Percentiles rank a stretch among this genome's conserved stretches.
Evolutionary conservation across 2,888 invertebrate genomes (phyloP).

Genomic region (Amaurobius ferox): DNA sequence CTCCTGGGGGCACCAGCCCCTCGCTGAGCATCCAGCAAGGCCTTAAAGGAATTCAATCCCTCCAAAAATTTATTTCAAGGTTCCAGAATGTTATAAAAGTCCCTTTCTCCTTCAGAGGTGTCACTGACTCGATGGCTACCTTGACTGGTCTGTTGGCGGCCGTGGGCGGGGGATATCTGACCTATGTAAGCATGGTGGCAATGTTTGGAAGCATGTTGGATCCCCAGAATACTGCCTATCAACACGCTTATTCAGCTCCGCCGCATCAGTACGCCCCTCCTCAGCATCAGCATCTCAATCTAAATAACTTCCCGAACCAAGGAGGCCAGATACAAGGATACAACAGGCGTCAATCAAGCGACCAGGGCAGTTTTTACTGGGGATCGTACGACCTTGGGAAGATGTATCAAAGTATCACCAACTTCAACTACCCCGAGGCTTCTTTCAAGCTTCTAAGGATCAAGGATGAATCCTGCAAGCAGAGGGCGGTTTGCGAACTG

Average conservation of each 20-base stretch:
- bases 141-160: constrained; percentile 62
- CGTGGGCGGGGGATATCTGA: constrained; percentile 65
- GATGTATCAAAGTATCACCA: constrained; percentile 36
- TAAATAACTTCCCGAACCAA: not conserved
- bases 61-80: constrained; percentile 47
- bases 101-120: constrained; percentile 47
- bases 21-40: constrained; percentile 43
- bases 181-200: constrained; percentile 62
- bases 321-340: constrained; percentile 6
- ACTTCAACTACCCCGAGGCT: constrained; percentile 60
- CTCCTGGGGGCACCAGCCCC: constrained; percentile 22
- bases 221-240: constrained; percentile 50
- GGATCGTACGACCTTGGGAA: constrained; percentile 61
- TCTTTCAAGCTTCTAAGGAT: constrained; percentile 63
- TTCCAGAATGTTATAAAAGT: constrained; percentile 41
- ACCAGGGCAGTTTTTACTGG: constrained; percentile 34
- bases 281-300: constrained; percentile 23
- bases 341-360: constrained; percentile 25
- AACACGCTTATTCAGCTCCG: constrained; percentile 42
- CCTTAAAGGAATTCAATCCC: constrained; percentile 52
- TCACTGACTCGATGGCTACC: constrained; percentile 54
- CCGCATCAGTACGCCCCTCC: constrained; percentile 57
- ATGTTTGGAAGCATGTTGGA: constrained; percentile 63
- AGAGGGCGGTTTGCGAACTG: constrained; percentile 67
- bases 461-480: constrained; percentile 64